These are phyloP conservation scores for Telmatochromis brachygnathus DNA, from an alignment of 2,113 vertebrate genomes.

Conservation along the genomic window DNA sequence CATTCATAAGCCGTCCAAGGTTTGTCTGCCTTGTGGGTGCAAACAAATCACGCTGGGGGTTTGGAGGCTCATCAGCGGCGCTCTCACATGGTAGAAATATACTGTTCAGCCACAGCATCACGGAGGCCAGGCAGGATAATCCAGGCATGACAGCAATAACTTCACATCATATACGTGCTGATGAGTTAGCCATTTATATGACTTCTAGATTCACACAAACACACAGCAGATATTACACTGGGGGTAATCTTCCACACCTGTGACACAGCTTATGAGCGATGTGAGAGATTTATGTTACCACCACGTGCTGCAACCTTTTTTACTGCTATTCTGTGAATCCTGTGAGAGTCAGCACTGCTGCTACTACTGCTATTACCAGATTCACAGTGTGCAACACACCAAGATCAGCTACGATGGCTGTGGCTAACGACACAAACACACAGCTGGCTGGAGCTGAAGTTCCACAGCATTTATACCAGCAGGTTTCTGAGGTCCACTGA, in stretches of 20 bases:
- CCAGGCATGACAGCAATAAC: not conserved
- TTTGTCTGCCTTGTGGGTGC: not conserved
- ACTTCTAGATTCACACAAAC: not conserved
- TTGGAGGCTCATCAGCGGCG: not conserved
- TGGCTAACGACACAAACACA: not conserved
- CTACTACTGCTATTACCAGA: not conserved
- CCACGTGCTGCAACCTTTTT: not conserved
- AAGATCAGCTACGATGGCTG: not conserved
- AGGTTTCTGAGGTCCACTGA: not conserved
- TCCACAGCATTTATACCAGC: not conserved
- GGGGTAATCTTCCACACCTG: not conserved
- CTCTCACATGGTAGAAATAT: not conserved
- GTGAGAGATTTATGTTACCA: not conserved
- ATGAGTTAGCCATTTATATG: not conserved
- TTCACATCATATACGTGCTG: not conserved
- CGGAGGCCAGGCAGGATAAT: not conserved
- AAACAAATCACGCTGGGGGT: not conserved
- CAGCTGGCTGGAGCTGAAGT: not conserved
- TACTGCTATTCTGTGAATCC: not conserved
- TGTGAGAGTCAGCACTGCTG: not conserved
- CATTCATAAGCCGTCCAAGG: not conserved
- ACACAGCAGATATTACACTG: not conserved
- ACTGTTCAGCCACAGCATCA: not conserved
- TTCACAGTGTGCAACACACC: not conserved
- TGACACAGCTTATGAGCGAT: not conserved